Conservation (phyloP, 2,113 vertebrate genomes). For the Vidua chalybeata region DNA sequence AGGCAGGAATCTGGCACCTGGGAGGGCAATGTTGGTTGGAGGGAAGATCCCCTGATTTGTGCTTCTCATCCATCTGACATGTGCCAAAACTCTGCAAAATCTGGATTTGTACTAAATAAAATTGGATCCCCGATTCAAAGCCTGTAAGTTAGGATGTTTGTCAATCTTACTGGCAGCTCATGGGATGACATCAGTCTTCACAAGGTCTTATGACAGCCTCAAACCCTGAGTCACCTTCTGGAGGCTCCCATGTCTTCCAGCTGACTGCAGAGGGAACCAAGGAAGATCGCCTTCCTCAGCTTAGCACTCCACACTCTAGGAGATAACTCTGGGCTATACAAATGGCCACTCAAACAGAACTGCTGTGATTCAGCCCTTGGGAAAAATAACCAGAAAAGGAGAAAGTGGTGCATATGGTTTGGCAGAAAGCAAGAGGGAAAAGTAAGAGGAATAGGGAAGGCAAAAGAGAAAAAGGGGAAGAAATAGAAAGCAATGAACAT, state of each 20-base stretch:
- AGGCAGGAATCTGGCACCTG: background rate
- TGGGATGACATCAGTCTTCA: background rate
- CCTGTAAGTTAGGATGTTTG: accelerated
- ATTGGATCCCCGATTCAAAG: background rate
- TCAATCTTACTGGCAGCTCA: background rate
- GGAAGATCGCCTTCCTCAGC: background rate
- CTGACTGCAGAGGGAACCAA: background rate
- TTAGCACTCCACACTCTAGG: background rate
- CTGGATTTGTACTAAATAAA: background rate
- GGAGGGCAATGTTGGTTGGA: background rate
- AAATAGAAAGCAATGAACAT: background rate
- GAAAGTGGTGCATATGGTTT: background rate
- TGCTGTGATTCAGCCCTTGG: background rate
- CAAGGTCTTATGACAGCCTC: background rate
- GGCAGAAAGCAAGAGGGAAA: background rate
- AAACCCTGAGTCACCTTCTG: background rate
- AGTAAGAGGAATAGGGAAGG: background rate
- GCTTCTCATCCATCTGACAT: background rate
- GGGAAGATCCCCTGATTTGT: background rate
- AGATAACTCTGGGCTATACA: background rate
- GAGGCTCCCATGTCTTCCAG: background rate
- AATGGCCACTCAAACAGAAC: background rate
- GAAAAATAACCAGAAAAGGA: background rate
- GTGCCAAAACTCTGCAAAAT: background rate
- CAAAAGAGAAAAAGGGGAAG: background rate